phyloP scores from a whole-genome alignment of 2,113 vertebrate genomes.

The Heterocephalus glaber region DNA sequence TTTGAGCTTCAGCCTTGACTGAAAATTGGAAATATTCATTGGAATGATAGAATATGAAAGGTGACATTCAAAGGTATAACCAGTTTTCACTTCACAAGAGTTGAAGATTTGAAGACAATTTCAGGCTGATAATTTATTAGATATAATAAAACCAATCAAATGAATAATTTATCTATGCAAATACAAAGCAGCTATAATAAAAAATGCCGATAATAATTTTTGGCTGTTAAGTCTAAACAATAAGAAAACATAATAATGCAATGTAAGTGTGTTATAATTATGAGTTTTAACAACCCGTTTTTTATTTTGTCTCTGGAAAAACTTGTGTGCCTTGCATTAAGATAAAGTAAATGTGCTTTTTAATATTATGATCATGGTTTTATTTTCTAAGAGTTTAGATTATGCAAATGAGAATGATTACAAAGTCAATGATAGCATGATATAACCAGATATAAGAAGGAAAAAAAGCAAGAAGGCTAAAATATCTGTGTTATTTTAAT shows the following conservation, averaged over 20 bases:
- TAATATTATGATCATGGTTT: not conserved
- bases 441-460: not conserved
- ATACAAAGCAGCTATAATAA: not conserved
- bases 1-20: not conserved
- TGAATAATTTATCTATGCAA: constrained; percentile 3
- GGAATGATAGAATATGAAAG: not conserved
- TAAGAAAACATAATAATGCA: not conserved
- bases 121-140: not conserved
- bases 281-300: not conserved
- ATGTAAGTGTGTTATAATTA: not conserved
- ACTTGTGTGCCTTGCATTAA: not conserved
- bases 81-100: not conserved
- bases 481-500: not conserved
- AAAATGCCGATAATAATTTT: not conserved
- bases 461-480: not conserved
- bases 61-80: not conserved
- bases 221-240: not conserved
- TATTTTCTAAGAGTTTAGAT: constrained; percentile 33
- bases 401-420: not conserved
- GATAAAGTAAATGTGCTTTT: not conserved
- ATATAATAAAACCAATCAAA: not conserved
- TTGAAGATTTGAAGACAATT: constrained; percentile 20
- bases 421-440: not conserved
- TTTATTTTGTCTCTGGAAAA: not conserved
- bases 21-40: not conserved